Base-by-base conservation (phyloP, 2,797 vertebrate genomes). In the Champsocephalus gunnari region DNA sequence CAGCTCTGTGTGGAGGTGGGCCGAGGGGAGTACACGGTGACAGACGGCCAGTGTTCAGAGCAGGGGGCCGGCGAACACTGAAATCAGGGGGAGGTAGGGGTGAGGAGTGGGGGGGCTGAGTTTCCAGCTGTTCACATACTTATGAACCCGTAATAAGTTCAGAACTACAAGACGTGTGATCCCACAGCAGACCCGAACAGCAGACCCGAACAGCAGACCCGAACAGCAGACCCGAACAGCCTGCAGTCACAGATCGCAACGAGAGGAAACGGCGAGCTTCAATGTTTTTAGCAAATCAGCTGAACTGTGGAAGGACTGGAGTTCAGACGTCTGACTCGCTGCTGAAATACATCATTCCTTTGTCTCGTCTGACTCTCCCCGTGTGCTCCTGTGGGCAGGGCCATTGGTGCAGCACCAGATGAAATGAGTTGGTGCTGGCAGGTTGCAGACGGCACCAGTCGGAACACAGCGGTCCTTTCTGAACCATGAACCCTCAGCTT, bases 31-130 rank as follows among this genome's bases (percentile, higher is more conserved):
- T 38, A 45, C 32, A 14, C 78, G 7, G 78, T 73, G 71, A 85
- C 84, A 83, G 82, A 51, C 83, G 34, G 66, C 67, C 41, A 50
- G 9, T 83, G 89, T 92, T 82, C 60, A 56, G 43, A 45, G 78
- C 63, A 2, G 12, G 62, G 80, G 83, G 73, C n/a, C 21, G 16
- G 70, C 3, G 12, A 56, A 47, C 54, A 51, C 80, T 80, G 80
- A 87, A 80, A 82, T 86, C 48, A 87, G 83, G 71, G 72, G 65
- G 49, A 71, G 65, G 6, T 19, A 70, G 58, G 28, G 51, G 51
- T 44, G 72, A 13, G 51, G 68, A n/a, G 61, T n/a, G 0, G 49
- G 72, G 32, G 64, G 71, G 38, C 51, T 28, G 58, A 61, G 54
- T 71, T 60, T 71, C 57, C 68, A 47, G 41, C 74, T 75, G 76